A percentile compares a stretch with the other conserved stretches of the same genome.
Conservation (phyloP, 2,888 invertebrate species). For the Eristalinus sepulchralis region DNA sequence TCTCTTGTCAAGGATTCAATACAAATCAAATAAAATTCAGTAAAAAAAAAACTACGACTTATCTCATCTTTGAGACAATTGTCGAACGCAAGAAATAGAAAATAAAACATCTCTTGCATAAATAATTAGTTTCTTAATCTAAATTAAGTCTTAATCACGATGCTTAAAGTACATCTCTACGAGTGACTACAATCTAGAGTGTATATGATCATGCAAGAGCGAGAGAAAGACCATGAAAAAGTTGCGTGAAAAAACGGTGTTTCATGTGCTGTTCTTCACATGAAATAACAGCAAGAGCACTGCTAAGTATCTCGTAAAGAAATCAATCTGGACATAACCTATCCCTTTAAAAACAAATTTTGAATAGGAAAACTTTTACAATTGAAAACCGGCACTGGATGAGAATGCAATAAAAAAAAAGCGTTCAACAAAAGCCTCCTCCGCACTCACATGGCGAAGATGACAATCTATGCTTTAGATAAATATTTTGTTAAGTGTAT, state of each 20-base stretch:
- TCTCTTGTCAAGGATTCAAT: no score
- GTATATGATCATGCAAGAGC: neutral
- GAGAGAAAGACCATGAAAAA: conserved; percentile 5
- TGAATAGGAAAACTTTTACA: neutral
- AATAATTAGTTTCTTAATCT: conserved; percentile 2
- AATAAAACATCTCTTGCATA: conserved; percentile 1
- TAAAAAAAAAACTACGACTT: neutral
- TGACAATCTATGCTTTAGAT: neutral
- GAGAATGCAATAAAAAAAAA: neutral
- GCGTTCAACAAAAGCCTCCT: conserved; percentile 14
- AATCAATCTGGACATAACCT: neutral
- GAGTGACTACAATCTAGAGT: conserved; percentile 32
- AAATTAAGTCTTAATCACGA: conserved; percentile 50
- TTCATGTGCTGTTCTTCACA: conserved; percentile 50
- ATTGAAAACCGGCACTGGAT: neutral
- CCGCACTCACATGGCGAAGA: neutral
- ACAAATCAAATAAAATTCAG: neutral
- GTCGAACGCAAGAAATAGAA: conserved; percentile 9
- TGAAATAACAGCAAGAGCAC: conserved; percentile 59
- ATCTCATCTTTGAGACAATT: neutral
- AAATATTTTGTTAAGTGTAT: neutral
- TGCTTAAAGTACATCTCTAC: conserved; percentile 43
- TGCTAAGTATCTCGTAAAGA: conserved; percentile 8
- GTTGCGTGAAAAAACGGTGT: conserved; percentile 26
- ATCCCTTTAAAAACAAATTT: neutral